Base-by-base conservation (phyloP, 1,140 invertebrate genomes). In the Coenobita brevimanus region DNA sequence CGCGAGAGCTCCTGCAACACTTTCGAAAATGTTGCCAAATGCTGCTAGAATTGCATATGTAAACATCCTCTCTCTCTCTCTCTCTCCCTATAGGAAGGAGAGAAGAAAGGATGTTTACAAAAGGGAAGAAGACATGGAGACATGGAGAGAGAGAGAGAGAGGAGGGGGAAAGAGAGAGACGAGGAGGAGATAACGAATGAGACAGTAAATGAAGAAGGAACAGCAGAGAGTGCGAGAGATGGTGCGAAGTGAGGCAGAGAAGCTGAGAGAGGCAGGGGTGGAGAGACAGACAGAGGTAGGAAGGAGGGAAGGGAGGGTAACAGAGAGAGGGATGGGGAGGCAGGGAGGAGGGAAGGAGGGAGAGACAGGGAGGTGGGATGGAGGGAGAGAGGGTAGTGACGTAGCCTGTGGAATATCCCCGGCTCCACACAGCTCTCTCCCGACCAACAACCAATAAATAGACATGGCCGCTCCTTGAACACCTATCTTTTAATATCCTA, bases 61-160 rank as follows among this genome's bases (percentile, higher is more conserved):
- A n/a, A n/a, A n/a, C n/a, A n/a, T n/a, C n/a, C n/a, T n/a, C n/a
- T n/a, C n/a, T n/a, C n/a, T n/a, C 10, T 57, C 13, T 57, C 13
- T 10, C 10, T n/a, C 54, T 57, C n/a, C 10, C 10, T 13, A 57
- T 57, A 57, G n/a, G n/a, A 13, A 24, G 62, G 33, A 24, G 13
- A 67, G 2, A 67, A 10, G 36, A 67, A 57, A 67, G 36, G 36
- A 15, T 30, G 15, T 4, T 2, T 15, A 33, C 54, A 57, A 67
- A 33, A 67, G 62, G 36, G 62, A 67, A 33, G 36, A 33, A 67
- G 62, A 67, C 24, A 67, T 24, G 36, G 62, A 67, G 62, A 67
- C 30, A 73, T 21, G 38, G 69, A 73, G 69, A 73, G 69, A 73
- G 69, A 73, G 69, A 73, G 69, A 73, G 69, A 73, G 69, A 73